phyloP scores from a whole-genome alignment of 2,888 invertebrate species.

The Amiota minor region DNA sequence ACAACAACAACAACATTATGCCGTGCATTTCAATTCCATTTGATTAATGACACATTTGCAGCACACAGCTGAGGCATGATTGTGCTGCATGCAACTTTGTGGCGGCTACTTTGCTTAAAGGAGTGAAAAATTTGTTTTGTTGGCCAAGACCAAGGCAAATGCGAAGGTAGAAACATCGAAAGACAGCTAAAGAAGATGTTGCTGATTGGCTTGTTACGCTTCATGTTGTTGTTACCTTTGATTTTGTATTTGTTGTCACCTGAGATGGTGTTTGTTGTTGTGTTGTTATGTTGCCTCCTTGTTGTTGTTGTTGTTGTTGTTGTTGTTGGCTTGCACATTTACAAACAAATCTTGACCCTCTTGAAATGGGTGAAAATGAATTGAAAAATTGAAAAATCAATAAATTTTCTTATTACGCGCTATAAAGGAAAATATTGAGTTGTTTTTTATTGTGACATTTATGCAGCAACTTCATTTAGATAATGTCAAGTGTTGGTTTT shows the following conservation, averaged over 20 bases:
- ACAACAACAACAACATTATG: conserved; percentile 50
- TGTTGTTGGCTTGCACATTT: background rate
- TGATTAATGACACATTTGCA: conserved; percentile 60
- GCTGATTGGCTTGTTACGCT: conserved; percentile 43
- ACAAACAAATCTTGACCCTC: no score
- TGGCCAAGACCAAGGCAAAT: conserved; percentile 17
- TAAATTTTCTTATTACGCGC: conserved; percentile 17
- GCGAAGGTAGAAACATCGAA: background rate
- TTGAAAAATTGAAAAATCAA: conserved; percentile 13
- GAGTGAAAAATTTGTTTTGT: background rate
- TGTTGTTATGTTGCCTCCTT: background rate
- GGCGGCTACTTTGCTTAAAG: no score
- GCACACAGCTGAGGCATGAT: conserved; percentile 53
- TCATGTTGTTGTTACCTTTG: conserved; percentile 28
- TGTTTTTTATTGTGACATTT: conserved; percentile 16
- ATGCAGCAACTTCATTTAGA: conserved; percentile 8
- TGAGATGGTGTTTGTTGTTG: conserved; percentile 35
- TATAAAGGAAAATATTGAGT: background rate
- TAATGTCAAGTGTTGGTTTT: no score
- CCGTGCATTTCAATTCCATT: conserved; percentile 67
- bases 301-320: conserved; percentile 46
- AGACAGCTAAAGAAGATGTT: conserved; percentile 26
- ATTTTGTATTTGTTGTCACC: conserved; percentile 40
- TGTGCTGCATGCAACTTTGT: conserved; percentile 34
- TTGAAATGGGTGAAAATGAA: background rate